Conservation (phyloP, 1,140 invertebrate genomes). For the Drosophila guanche region DNA sequence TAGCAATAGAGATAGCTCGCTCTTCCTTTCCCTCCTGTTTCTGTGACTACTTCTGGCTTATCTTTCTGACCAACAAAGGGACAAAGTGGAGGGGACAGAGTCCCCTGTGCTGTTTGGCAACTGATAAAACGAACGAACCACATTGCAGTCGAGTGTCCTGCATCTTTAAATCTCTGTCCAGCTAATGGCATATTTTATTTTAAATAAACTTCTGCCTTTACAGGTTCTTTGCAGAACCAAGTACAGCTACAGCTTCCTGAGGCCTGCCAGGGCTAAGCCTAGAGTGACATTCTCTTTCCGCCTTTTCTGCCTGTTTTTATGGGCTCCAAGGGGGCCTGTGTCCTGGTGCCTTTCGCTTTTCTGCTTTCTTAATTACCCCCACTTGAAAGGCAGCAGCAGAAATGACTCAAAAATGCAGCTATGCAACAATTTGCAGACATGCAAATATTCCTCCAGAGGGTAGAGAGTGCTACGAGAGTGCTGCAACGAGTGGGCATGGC, state of each 20-base stretch:
- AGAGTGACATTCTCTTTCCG: conserved; percentile 51
- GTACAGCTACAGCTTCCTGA: too few relatives aligned
- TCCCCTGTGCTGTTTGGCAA: conserved; percentile 41
- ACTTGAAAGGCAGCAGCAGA: conserved; percentile 34
- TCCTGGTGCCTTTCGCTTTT: conserved; percentile 53
- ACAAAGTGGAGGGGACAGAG: conserved; percentile 11
- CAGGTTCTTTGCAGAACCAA: too few relatives aligned
- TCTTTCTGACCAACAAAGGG: conserved; percentile 48
- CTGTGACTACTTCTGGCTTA: conserved; percentile 40
- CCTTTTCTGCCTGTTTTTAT: conserved; percentile 11
- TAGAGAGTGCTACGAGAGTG: too few relatives aligned
- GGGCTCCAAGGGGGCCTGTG: too few relatives aligned
- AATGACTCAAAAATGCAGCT: conserved; percentile 61
- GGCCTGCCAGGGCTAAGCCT: conserved; percentile 1
- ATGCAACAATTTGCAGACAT: conserved; percentile 60
- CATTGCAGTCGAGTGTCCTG: conserved; percentile 5
- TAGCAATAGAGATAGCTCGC: neutral
- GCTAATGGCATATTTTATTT: conserved; percentile 57
- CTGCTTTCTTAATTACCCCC: conserved; percentile 68
- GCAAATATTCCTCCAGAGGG: conserved; percentile 23
- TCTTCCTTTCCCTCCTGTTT: conserved; percentile 11
- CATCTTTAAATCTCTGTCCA: conserved; percentile 59
- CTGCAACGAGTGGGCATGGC: too few relatives aligned
- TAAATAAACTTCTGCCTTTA: neutral
- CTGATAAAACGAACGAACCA: conserved; percentile 52